Base-by-base conservation (phyloP, 2,888 invertebrate genomes). In the Ametastegia equiseti region DNA sequence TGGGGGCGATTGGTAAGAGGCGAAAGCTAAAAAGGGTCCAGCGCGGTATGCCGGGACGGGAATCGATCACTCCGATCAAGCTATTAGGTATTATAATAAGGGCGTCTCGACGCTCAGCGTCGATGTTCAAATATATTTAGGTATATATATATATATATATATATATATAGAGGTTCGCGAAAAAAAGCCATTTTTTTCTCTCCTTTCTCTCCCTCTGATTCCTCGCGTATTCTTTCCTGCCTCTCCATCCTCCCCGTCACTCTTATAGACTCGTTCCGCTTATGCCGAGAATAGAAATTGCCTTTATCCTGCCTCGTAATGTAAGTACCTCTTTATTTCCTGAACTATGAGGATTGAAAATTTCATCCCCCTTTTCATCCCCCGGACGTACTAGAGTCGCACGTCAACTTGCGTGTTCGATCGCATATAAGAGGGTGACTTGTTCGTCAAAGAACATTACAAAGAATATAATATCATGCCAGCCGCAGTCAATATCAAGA, bases 41-140 rank as follows among this genome's bases (percentile, higher is more conserved):
- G 45, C 71, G n/a, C 9, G 67, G 39, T 36, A 1, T 39, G 45
- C 30, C 13, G 39, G 57, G 57, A 23, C 9, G 73, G 19, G 39
- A 78, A 78, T 78, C 78, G 78, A 78, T 78, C 78, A 63, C 78
- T 42, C 27, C 78, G 78, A 78, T 78, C 60, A 78, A 78, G 78
- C 78, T 78, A 78, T 78, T 78, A 57, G 78, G 60, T 63, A 78
- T 78, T 78, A 78, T 78, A 78, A 78, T 78, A 78, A 60, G 78
- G 71, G 60, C 60, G 60, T 63, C 42, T 60, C 78, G 42, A 42
- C 60, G 60, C 54, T 5, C 7, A 36, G 75, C 75, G 54, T 54
- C 57, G 75, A 30, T 19, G 30, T 30, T 30, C 36, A 47, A 71
- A 71, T 30, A n/a, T n/a, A n/a, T n/a, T n/a, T n/a, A n/a, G n/a